These are phyloP conservation scores for Calypte anna DNA, from an alignment of 2,113 vertebrate species.

Conservation along the genomic window DNA sequence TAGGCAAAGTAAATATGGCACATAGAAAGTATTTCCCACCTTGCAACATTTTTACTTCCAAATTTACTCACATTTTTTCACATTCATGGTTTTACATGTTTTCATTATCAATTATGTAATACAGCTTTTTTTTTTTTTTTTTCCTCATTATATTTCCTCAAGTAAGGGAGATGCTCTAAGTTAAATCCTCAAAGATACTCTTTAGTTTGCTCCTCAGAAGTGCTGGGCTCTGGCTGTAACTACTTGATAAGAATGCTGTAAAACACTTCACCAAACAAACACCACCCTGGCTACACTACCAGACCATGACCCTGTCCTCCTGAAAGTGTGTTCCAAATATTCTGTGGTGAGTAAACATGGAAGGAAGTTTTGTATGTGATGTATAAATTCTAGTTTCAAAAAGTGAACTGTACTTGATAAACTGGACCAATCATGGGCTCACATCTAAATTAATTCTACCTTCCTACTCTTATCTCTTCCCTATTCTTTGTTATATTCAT, in stretches of 20 bases:
- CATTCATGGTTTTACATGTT: background rate
- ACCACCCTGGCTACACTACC: background rate
- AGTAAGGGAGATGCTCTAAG: background rate
- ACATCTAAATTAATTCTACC: background rate
- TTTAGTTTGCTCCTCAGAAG: background rate
- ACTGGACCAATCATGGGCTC: background rate
- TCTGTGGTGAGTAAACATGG: background rate
- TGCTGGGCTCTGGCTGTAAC: background rate
- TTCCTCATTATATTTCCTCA: background rate
- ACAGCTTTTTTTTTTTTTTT: background rate
- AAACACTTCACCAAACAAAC: background rate
- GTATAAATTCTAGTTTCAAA: background rate
- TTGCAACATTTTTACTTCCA: background rate
- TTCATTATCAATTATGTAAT: background rate
- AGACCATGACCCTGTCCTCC: background rate
- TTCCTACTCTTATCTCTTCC: background rate
- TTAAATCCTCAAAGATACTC: background rate
- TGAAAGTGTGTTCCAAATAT: background rate
- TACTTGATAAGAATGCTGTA: no score
- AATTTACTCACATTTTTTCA: background rate
- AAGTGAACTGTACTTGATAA: background rate
- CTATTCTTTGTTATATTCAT: background rate
- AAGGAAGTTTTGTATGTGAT: background rate
- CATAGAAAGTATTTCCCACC: background rate
- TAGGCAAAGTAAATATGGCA: background rate